These are phyloP conservation scores for Meloidogyne hapla DNA, from an alignment of 1,140 invertebrate genomes.

Conservation along the genomic window DNA sequence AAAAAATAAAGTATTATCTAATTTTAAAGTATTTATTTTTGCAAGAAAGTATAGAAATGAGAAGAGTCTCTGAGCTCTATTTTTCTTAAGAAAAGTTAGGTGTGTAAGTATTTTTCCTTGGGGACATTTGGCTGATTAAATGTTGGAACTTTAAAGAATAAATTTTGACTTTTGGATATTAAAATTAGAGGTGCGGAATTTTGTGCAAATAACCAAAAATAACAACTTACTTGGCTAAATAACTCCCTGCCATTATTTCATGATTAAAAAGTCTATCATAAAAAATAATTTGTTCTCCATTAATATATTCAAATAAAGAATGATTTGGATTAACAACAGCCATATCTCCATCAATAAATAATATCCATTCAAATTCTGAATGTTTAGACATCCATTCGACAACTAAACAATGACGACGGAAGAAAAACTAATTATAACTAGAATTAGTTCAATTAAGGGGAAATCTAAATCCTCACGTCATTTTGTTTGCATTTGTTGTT, in stretches of 20 bases:
- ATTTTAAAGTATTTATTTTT: too few relatives aligned
- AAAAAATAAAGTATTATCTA: too few relatives aligned
- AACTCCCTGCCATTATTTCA: slow-evolving; percentile 45
- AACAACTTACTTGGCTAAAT: slow-evolving; percentile 34
- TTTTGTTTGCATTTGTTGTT: neutral
- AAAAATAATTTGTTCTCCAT: slow-evolving; percentile 30
- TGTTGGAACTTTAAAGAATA: too few relatives aligned
- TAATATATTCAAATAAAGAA: slow-evolving; percentile 13
- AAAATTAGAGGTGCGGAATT: too few relatives aligned
- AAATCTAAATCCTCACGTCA: too few relatives aligned
- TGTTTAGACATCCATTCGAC: slow-evolving; percentile 21
- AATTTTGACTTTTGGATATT: too few relatives aligned
- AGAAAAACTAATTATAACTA: slow-evolving; percentile 50
- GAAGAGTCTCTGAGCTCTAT: too few relatives aligned
- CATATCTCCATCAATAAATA: slow-evolving; percentile 52
- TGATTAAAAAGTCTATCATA: slow-evolving; percentile 46
- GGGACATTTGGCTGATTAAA: too few relatives aligned
- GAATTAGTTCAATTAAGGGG: neutral
- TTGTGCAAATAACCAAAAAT: too few relatives aligned
- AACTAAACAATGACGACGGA: slow-evolving; percentile 47
- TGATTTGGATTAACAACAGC: slow-evolving; percentile 52
- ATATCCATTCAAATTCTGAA: slow-evolving; percentile 36
- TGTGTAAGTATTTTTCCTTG: too few relatives aligned
- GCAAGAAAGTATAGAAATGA: too few relatives aligned
- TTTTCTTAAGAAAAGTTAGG: too few relatives aligned